Conservation (phyloP, 2,797 vertebrate genomes). For the Periparus ater region DNA sequence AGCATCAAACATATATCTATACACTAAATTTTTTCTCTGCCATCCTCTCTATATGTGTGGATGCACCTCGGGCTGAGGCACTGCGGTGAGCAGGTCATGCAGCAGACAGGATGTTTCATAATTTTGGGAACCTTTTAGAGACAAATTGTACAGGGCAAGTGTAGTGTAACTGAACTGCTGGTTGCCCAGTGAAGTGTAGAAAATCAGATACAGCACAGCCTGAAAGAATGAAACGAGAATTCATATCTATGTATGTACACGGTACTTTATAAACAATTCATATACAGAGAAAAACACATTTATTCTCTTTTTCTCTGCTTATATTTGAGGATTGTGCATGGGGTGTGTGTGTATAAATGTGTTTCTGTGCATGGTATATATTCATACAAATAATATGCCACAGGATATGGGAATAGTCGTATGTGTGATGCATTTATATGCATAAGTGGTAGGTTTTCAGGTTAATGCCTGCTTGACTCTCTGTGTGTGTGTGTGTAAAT, state of each 20-base stretch:
- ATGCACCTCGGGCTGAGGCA: slow-evolving; percentile 58
- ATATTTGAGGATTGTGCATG: slow-evolving; percentile 2
- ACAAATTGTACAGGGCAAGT: slow-evolving; percentile 87
- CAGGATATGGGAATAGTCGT: not conserved
- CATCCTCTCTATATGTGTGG: slow-evolving; percentile 52
- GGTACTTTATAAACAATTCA: slow-evolving; percentile 69
- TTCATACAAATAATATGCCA: slow-evolving; percentile 43
- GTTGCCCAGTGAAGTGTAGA: slow-evolving; percentile 88
- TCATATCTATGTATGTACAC: slow-evolving; percentile 67
- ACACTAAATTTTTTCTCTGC: not conserved
- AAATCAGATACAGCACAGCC: slow-evolving; percentile 87
- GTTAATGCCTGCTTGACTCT: slow-evolving; percentile 58
- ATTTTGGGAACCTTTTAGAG: slow-evolving; percentile 87
- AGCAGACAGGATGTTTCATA: slow-evolving; percentile 87
- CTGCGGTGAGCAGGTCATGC: slow-evolving; percentile 78
- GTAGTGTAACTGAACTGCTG: slow-evolving; percentile 88
- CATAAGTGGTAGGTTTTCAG: slow-evolving; percentile 37
- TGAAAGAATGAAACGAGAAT: slow-evolving; percentile 72
- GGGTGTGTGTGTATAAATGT: slow-evolving; percentile 24
- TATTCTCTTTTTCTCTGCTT: slow-evolving; percentile 52
- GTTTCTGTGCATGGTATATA: slow-evolving; percentile 22
- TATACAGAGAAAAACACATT: slow-evolving; percentile 65
- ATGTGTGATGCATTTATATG: slow-evolving; percentile 28
- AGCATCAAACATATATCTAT: slow-evolving; percentile 33
- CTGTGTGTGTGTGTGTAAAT: not conserved